Conservation (phyloP, 2,888 invertebrate genomes). For the Folsomia candida region DNA sequence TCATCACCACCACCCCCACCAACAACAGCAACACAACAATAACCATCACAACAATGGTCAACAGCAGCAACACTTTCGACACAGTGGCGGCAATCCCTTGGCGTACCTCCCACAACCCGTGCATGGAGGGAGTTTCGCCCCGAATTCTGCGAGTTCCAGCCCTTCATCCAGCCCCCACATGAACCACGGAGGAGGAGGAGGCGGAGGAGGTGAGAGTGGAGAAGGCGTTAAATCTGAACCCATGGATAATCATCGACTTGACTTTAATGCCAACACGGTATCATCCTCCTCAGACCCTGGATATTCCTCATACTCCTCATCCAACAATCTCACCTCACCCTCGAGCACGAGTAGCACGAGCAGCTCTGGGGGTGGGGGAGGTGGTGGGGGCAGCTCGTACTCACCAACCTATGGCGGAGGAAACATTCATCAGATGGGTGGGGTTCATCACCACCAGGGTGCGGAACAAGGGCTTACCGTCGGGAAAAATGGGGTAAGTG, state of each 20-base stretch:
- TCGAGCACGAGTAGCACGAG: slow-evolving; percentile 40
- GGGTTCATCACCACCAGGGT: not conserved
- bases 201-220: not conserved
- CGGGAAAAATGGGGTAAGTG: slow-evolving; percentile 2
- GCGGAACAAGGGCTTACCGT: slow-evolving; percentile 1
- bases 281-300: slow-evolving; percentile 58
- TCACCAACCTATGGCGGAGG: not conserved
- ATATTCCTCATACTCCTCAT: slow-evolving; percentile 51
- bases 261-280: slow-evolving; percentile 62
- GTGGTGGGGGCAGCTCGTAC: not conserved
- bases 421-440: not conserved
- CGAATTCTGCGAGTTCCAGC: slow-evolving; percentile 25
- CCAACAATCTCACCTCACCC: slow-evolving; percentile 52
- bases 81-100: slow-evolving; percentile 61
- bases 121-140: slow-evolving; percentile 64
- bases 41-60: not conserved
- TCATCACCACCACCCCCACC: slow-evolving; percentile 13
- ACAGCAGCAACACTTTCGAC: slow-evolving; percentile 19
- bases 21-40: slow-evolving; percentile 1
- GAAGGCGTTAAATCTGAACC: slow-evolving; percentile 71
- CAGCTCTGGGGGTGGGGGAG: slow-evolving; percentile 31
- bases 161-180: slow-evolving; percentile 22
- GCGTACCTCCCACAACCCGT: slow-evolving; percentile 92
- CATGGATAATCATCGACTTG: slow-evolving; percentile 60
- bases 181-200: slow-evolving; percentile 8